Conservation (phyloP, 2,888 invertebrate genomes). For the Spilarctia lutea region DNA sequence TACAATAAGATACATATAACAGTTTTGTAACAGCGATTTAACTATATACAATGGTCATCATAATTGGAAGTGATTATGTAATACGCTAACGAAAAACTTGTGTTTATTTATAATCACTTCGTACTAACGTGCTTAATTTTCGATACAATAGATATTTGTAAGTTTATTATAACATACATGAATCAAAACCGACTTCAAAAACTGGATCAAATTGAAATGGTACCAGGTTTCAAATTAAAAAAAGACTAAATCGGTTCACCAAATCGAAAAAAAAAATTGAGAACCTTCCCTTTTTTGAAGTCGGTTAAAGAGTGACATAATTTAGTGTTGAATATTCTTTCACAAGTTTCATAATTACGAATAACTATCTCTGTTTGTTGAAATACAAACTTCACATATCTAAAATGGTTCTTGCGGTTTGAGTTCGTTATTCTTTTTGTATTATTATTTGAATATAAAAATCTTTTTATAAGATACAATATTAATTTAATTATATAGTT, state of each 20-base stretch:
- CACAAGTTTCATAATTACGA: neutral
- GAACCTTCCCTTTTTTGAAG: no score
- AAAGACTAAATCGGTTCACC: no score
- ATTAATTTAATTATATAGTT: neutral
- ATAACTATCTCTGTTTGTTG: neutral
- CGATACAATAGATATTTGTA: neutral
- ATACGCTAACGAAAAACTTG: neutral
- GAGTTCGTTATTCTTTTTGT: neutral
- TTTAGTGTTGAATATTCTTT: neutral
- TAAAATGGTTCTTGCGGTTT: conserved; percentile 8
- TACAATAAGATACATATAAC: neutral
- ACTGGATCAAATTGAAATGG: no score
- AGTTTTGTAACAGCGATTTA: neutral
- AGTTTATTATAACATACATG: neutral
- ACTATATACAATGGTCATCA: neutral
- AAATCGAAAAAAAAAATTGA: no score
- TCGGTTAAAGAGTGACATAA: no score
- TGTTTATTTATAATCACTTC: neutral
- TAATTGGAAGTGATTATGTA: neutral
- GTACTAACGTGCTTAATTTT: neutral
- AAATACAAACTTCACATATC: conserved; percentile 1
- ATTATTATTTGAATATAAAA: conserved; percentile 5
- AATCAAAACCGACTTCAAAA: no score
- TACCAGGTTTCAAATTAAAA: no score
- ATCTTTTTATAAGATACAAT: conserved; percentile 9